Percentiles rank a stretch among this genome's conserved stretches.
Evolutionary conservation across 2,888 invertebrate species (phyloP).

Genomic region (Idaea dimidiata): DNA sequence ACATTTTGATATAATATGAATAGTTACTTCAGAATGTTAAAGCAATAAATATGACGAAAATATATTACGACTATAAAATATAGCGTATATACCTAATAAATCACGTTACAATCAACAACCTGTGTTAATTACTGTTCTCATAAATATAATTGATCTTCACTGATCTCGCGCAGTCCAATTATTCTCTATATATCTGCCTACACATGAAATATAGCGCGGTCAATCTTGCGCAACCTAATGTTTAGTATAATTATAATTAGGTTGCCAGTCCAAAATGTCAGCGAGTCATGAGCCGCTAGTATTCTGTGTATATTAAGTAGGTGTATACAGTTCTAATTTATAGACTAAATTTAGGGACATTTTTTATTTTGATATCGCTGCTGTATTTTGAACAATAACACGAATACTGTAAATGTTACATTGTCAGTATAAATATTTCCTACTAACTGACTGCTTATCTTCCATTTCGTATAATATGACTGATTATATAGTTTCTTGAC

Average conservation of each 20-base stretch:
- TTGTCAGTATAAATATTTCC: no score
- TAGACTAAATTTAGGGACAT: slow-evolving; percentile 27
- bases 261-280: slow-evolving; percentile 52
- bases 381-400: neutral
- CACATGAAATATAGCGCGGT: slow-evolving; percentile 39
- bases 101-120: slow-evolving; percentile 29
- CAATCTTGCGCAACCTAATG: slow-evolving; percentile 44
- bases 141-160: slow-evolving; percentile 47
- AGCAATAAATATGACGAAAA: neutral
- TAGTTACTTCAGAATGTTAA: no score
- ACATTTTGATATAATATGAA: neutral
- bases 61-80: neutral
- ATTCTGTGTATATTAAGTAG: slow-evolving; percentile 20
- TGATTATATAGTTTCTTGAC: no score
- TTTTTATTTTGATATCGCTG: neutral
- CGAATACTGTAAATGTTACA: no score
- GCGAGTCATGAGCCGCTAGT: slow-evolving; percentile 43
- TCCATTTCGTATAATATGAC: no score
- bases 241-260: slow-evolving; percentile 56
- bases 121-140: slow-evolving; percentile 46
- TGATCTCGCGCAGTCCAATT: slow-evolving; percentile 40
- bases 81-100: neutral
- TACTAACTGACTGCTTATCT: no score
- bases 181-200: slow-evolving; percentile 44
- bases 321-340: slow-evolving; percentile 32